Percentiles rank a stretch among this genome's conserved stretches.
Conservation (phyloP, 2,113 vertebrate species). For the Dinomys branickii region DNA sequence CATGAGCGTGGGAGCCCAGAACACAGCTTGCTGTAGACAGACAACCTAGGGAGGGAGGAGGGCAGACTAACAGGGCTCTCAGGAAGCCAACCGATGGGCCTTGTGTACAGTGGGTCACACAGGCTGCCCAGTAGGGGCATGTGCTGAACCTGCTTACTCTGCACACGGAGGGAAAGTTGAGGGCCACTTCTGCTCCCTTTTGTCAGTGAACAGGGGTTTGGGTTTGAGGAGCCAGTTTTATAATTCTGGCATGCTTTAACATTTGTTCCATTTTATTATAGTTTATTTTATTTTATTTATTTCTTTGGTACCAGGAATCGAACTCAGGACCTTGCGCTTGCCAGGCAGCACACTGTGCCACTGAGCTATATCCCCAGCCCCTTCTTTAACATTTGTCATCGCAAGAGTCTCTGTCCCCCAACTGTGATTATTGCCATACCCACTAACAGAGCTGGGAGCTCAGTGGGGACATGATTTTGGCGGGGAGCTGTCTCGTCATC, state of each 20-base stretch:
- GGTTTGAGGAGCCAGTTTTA: neutral
- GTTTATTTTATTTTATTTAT: no score
- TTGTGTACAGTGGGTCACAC: neutral
- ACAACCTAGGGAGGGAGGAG: neutral
- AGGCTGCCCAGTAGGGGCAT: neutral
- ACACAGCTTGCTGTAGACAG: no score
- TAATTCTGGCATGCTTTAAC: neutral
- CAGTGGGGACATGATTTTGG: neutral
- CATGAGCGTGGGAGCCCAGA: neutral
- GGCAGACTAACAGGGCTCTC: neutral
- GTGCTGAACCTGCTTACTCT: neutral
- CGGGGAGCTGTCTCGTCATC: neutral
- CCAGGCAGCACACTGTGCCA: no score
- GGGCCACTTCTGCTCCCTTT: neutral
- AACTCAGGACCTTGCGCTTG: no score
- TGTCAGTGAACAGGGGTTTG: neutral
- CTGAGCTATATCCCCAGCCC: no score
- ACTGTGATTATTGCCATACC: neutral
- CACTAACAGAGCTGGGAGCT: neutral
- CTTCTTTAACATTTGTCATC: neutral
- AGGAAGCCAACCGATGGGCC: no score
- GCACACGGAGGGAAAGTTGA: accelerated
- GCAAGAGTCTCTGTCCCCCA: neutral
- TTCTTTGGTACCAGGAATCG: no score
- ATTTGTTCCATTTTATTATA: no score